Evolutionary conservation across 30 jellyfish, hydroid and myxozoan species (phyloP).

Genomic region (Aurelia aurita): DNA sequence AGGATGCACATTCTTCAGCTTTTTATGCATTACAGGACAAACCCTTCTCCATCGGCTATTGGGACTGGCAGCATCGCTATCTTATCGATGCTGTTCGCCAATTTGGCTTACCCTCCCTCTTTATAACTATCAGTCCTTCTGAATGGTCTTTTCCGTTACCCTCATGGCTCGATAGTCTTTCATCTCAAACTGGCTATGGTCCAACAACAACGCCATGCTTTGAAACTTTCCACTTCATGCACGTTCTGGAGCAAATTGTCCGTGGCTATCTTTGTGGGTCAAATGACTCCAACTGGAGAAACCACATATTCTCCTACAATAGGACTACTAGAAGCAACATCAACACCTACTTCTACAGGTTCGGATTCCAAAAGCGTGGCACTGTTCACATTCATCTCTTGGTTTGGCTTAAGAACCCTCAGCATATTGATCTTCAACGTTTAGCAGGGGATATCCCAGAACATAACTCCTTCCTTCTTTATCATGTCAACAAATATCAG

Average conservation of each 20-base stretch:
- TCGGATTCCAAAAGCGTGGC: slow-evolving; percentile 51
- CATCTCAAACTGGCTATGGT: neutral
- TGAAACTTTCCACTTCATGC: slow-evolving; percentile 7
- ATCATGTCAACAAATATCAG: neutral
- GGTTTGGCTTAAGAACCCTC: neutral
- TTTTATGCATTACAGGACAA: neutral
- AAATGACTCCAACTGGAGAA: neutral
- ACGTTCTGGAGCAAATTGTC: slow-evolving; percentile 36
- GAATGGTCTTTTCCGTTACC: slow-evolving; percentile 35
- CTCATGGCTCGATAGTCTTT: neutral
- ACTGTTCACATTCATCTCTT: neutral
- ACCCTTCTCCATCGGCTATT: slow-evolving; percentile 20
- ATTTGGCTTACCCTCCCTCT: slow-evolving; percentile 29
- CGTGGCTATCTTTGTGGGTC: slow-evolving; percentile 44
- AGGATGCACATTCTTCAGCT: neutral
- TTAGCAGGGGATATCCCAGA: neutral
- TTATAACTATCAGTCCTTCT: too few species aligned
- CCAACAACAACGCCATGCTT: neutral
- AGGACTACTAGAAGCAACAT: neutral
- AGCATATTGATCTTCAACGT: neutral
- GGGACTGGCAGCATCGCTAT: slow-evolving; percentile 44
- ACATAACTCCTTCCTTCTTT: neutral
- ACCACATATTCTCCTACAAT: slow-evolving; percentile 5
- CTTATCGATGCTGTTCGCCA: slow-evolving; percentile 39
- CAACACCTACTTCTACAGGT: slow-evolving; percentile 14